Evolutionary conservation across 1,140 invertebrate species (phyloP).

Genomic region (Drosophila bocki): DNA sequence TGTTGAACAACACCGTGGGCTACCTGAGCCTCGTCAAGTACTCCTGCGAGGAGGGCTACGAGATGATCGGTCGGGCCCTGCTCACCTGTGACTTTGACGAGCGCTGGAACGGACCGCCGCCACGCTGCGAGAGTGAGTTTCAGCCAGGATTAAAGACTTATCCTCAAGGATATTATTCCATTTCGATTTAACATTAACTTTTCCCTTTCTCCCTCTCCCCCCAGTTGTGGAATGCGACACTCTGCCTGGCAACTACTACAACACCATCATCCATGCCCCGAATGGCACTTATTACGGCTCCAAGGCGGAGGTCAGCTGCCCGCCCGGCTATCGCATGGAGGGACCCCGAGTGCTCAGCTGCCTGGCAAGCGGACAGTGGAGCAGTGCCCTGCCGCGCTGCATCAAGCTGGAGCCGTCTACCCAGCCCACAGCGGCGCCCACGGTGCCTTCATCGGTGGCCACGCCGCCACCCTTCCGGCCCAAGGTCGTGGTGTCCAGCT

Average conservation of each 20-base stretch:
- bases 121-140: slow-evolving; percentile 92
- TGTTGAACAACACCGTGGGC: slow-evolving; percentile 93
- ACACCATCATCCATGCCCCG: slow-evolving; percentile 88
- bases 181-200: too few species aligned
- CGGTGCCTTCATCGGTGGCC: slow-evolving; percentile 74
- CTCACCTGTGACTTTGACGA: slow-evolving; percentile 96
- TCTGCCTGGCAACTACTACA: slow-evolving; percentile 90
- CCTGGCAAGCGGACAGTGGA: slow-evolving; percentile 91
- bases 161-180: too few species aligned
- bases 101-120: slow-evolving; percentile 96
- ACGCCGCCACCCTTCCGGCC: slow-evolving; percentile 58
- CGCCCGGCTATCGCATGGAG: slow-evolving; percentile 89
- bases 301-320: slow-evolving; percentile 91
- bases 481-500: slow-evolving; percentile 44
- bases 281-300: slow-evolving; percentile 89
- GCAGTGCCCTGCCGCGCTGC: slow-evolving; percentile 90
- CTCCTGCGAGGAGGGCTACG: slow-evolving; percentile 92
- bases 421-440: slow-evolving; percentile 60
- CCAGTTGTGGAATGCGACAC: slow-evolving; percentile 91
- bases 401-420: slow-evolving; percentile 87
- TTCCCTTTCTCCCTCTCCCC: too few species aligned
- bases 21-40: slow-evolving; percentile 95
- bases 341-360: slow-evolving; percentile 90
- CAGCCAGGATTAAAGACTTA: not conserved
- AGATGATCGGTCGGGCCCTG: slow-evolving; percentile 92